Conservation (phyloP, 2,113 vertebrate species). For the Choloepus hoffmanni region DNA sequence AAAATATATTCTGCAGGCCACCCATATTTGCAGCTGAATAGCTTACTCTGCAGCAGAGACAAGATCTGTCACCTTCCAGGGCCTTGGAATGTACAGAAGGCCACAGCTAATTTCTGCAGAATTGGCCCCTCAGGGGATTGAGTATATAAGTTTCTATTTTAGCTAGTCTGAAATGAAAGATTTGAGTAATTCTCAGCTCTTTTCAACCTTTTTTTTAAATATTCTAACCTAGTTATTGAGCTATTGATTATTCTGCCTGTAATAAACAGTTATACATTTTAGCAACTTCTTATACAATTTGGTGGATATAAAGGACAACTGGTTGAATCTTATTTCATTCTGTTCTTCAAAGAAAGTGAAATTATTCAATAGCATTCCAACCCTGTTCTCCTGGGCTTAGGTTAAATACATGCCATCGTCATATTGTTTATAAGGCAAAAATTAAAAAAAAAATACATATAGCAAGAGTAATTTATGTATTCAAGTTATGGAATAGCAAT, state of each 20-base stretch:
- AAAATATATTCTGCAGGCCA: constrained; percentile 63
- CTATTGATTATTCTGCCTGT: constrained; percentile 56
- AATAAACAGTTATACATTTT: constrained; percentile 51
- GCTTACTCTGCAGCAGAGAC: constrained; percentile 50
- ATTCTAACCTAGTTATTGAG: not conserved
- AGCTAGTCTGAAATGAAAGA: constrained; percentile 47
- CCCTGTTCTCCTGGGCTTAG: not conserved
- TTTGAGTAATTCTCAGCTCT: not conserved
- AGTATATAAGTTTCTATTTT: constrained; percentile 69
- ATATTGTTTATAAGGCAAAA: not conserved
- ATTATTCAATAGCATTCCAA: not conserved
- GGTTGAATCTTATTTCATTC: not conserved
- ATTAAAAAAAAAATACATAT: not conserved
- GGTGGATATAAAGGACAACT: not conserved
- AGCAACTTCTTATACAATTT: constrained; percentile 27
- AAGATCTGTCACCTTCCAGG: constrained; percentile 61
- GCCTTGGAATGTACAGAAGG: constrained; percentile 62
- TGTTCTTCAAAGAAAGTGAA: not conserved
- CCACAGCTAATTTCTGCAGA: constrained; percentile 58
- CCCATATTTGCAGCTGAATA: constrained; percentile 54
- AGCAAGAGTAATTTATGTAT: not conserved
- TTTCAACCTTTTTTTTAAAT: not conserved
- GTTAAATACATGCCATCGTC: fast-evolving
- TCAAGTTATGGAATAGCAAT: not conserved
- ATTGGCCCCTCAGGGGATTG: constrained; percentile 60